Evolutionary conservation across 2,113 vertebrate genomes (phyloP).

Genomic region (Paratilapia polleni): DNA sequence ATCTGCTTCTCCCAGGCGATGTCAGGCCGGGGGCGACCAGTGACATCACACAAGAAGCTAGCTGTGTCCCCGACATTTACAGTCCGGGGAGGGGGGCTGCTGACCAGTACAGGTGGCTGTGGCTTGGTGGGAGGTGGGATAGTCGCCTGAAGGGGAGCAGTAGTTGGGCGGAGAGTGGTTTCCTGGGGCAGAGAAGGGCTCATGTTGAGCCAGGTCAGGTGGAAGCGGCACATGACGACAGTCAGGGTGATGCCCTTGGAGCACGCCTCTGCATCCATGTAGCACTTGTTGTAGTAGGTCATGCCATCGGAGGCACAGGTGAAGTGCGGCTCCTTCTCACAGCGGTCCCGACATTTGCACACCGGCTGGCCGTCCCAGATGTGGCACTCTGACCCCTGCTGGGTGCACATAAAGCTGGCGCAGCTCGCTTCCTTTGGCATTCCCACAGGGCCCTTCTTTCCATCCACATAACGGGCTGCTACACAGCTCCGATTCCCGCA

Average conservation of each 20-base stretch:
- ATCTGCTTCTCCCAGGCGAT: conserved; percentile 94
- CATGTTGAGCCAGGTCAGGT: conserved; percentile 91
- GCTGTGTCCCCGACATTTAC: conserved; percentile 89
- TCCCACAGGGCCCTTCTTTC: conserved; percentile 86
- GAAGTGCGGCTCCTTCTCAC: conserved; percentile 95
- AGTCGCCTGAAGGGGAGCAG: conserved; percentile 49
- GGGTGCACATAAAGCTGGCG: conserved; percentile 90
- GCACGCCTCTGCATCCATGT: conserved; percentile 98
- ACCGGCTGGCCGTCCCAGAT: conserved; percentile 95
- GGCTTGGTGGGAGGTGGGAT: conserved; percentile 66
- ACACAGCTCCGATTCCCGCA: conserved; percentile 95
- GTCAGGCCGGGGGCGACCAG: conserved; percentile 86
- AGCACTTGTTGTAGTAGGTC: conserved; percentile 98
- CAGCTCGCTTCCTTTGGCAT: conserved; percentile 91
- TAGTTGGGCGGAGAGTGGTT: conserved; percentile 79
- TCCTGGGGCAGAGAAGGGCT: conserved; percentile 80
- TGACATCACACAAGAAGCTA: conserved; percentile 92
- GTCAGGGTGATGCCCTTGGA: conserved; percentile 90
- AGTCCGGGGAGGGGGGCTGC: conserved; percentile 82
- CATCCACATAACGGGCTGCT: conserved; percentile 89
- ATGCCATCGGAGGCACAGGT: conserved; percentile 97
- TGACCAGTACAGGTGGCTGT: conserved; percentile 80
- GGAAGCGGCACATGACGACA: conserved; percentile 91
- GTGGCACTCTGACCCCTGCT: conserved; percentile 95
- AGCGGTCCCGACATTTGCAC: conserved; percentile 95